These are phyloP conservation scores for Heliconius cydno DNA, from an alignment of 2,888 invertebrate genomes.

Conservation along the genomic window DNA sequence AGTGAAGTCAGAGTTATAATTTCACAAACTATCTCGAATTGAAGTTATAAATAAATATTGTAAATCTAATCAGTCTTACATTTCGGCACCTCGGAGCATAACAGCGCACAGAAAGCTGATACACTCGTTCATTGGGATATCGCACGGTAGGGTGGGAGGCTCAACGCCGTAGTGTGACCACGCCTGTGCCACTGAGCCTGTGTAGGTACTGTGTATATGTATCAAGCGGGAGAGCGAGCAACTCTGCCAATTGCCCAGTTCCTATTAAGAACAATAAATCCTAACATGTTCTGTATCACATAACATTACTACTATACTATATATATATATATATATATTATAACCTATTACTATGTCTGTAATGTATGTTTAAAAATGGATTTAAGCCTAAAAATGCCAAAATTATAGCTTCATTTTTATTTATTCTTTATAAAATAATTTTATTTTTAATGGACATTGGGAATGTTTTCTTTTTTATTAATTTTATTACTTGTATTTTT, in stretches of 20 bases:
- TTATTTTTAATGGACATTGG: not conserved
- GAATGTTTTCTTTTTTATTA: not conserved
- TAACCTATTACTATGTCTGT: too few relatives aligned
- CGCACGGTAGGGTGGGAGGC: too few relatives aligned
- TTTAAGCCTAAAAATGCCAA: too few relatives aligned
- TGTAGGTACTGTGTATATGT: not conserved
- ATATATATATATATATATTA: not conserved
- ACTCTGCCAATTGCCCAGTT: constrained; percentile 52
- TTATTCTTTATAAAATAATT: not conserved
- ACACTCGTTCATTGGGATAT: too few relatives aligned
- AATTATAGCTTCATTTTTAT: not conserved
- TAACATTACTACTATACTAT: constrained; percentile 4
- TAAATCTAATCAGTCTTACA: constrained; percentile 71
- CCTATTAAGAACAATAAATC: constrained; percentile 46
- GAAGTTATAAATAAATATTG: constrained; percentile 49
- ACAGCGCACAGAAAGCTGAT: too few relatives aligned
- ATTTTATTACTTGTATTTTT: not conserved
- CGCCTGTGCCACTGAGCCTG: too few relatives aligned
- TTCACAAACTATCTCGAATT: too few relatives aligned
- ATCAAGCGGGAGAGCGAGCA: constrained; percentile 47
- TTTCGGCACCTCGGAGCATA: constrained; percentile 58
- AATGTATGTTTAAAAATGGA: too few relatives aligned
- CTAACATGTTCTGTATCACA: constrained; percentile 20
- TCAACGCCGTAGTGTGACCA: too few relatives aligned
- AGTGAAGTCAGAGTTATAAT: too few relatives aligned